phyloP scores from a whole-genome alignment of 2,113 vertebrate species.

The Paedocypris sp. region DNA sequence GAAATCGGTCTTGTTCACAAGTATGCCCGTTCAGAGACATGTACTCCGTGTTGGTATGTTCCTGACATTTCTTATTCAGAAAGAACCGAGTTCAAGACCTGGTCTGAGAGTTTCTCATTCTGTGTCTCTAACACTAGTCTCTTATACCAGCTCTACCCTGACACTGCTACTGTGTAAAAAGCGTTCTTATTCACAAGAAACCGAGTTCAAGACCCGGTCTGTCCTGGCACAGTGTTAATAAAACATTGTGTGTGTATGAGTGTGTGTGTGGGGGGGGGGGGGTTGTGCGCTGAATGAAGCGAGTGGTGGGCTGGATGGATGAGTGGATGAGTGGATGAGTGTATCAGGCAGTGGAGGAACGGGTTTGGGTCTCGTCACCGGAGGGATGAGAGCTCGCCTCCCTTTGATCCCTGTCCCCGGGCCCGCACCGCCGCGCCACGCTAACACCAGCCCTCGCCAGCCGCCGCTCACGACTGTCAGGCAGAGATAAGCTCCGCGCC shows the following conservation, averaged over 20 bases:
- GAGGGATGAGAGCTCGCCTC: constrained; percentile 74
- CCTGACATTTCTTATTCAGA: too few relatives aligned
- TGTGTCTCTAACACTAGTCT: too few relatives aligned
- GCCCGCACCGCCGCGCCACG: constrained; percentile 66
- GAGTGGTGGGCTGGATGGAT: background rate
- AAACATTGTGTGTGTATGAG: background rate
- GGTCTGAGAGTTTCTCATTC: too few relatives aligned
- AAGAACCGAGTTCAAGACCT: too few relatives aligned
- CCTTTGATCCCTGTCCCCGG: constrained; percentile 99
- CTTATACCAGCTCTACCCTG: too few relatives aligned
- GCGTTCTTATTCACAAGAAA: too few relatives aligned
- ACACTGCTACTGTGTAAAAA: too few relatives aligned
- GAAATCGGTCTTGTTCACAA: too few relatives aligned
- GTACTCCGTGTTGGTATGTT: too few relatives aligned
- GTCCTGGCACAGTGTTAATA: too few relatives aligned
- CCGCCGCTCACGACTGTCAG: constrained; percentile 98
- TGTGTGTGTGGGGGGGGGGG: background rate
- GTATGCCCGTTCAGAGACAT: too few relatives aligned
- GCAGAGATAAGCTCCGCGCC: constrained; percentile 87
- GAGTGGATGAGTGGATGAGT: background rate
- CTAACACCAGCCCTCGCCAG: constrained; percentile 79
- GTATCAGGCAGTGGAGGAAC: constrained; percentile 27
- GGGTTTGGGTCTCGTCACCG: constrained; percentile 52
- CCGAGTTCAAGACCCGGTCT: too few relatives aligned
- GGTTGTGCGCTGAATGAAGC: constrained; percentile 14